Conservation (phyloP, 2,113 vertebrate genomes). For the Gavia stellata region DNA sequence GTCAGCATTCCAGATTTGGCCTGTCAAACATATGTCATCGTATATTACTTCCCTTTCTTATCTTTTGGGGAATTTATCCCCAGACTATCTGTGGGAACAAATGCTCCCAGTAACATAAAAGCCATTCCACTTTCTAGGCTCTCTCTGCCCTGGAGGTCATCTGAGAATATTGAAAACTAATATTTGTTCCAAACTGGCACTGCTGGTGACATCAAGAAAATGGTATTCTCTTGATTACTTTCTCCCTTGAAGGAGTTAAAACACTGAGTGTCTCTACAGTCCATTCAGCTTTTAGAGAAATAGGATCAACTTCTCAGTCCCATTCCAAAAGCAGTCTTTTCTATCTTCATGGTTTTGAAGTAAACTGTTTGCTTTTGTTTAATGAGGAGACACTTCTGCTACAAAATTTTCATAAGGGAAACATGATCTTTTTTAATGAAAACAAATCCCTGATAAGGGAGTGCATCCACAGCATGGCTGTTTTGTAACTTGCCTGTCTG, state of each 20-base stretch:
- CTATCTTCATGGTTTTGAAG: background rate
- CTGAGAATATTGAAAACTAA: background rate
- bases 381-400: background rate
- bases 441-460: background rate
- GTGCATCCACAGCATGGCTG: background rate
- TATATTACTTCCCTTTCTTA: background rate
- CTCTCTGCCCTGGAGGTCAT: background rate
- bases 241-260: background rate
- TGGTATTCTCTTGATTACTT: background rate
- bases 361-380: background rate
- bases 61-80: background rate
- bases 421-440: background rate
- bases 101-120: background rate
- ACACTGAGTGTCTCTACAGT: background rate
- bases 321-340: background rate
- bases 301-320: background rate
- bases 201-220: background rate
- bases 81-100: background rate
- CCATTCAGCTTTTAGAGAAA: background rate
- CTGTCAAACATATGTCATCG: accelerated
- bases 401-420: background rate
- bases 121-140: background rate
- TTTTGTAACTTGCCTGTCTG: background rate
- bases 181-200: background rate
- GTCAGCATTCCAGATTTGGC: background rate